Conservation (phyloP, 1,140 invertebrate genomes). For the Meloidogyne floridensis region DNA sequence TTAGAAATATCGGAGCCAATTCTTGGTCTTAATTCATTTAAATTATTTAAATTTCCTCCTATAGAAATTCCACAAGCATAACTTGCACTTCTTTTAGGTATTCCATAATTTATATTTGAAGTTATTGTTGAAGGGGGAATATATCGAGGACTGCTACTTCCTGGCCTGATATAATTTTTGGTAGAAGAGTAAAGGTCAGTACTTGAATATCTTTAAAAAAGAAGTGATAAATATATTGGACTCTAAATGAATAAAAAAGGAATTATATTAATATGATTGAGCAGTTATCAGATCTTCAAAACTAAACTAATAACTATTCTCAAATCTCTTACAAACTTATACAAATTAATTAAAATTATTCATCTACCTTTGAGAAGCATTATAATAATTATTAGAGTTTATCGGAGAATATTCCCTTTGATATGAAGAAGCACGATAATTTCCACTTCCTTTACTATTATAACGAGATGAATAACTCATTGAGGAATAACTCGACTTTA, state of each 20-base stretch:
- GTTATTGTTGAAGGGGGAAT: background rate
- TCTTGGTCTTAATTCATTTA: slow-evolving; percentile 6
- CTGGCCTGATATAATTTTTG: background rate
- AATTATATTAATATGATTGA: too few relatives aligned
- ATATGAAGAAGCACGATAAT: slow-evolving; percentile 9
- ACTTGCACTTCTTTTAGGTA: slow-evolving; percentile 4
- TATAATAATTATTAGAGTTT: background rate
- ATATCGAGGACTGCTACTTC: background rate
- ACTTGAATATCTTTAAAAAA: background rate
- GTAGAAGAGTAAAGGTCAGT: background rate
- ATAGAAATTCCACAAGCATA: background rate
- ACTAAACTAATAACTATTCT: too few relatives aligned
- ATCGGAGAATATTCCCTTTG: background rate
- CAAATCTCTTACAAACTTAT: too few relatives aligned
- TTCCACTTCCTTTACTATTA: background rate
- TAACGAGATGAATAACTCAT: slow-evolving; percentile 4
- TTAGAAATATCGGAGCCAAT: background rate
- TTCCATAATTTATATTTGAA: background rate
- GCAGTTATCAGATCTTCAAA: too few relatives aligned
- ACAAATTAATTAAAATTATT: background rate
- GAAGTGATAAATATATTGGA: too few relatives aligned
- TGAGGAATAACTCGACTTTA: too few relatives aligned
- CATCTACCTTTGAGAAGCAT: background rate
- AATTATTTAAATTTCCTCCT: background rate
- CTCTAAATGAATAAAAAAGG: too few relatives aligned